Evolutionary conservation across 1,140 invertebrate species (phyloP), one percentile per base, ranked within the genome.

Genomic region (Manduca sexta): DNA sequence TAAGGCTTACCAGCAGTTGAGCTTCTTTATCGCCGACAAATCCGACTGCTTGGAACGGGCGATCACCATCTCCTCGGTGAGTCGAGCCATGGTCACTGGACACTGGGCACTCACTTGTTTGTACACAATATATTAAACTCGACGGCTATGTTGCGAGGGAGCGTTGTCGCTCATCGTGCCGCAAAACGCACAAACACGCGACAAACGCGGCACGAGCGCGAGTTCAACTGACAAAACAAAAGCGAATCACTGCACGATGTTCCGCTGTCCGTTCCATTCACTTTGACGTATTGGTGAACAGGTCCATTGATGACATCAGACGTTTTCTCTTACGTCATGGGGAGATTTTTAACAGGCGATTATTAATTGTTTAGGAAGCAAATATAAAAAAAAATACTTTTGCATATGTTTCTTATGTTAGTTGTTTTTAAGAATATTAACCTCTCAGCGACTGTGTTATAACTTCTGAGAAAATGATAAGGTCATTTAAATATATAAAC

Each of bases 51-150:
- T 93, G n/a, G 94, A 93, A 56, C 95, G 88, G 38, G 94, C 94
- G 71, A 96, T 91, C 64, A 97, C 93, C 93, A 96, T 96, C 86
- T 96, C 94, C 86, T 97, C 94, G 6, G 95, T 96, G 58, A 97
- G 84, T 43, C 90, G 91, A 56, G 93, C 92, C 91, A 94, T 94
- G 38, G 21, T 75, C 49, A 59, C 52, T 55, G n/a, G n/a, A n/a
- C n/a, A n/a, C n/a, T n/a, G n/a, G n/a, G 17, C 68, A 74, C 69
- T 64, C 67, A 71, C 64, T 60, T 52, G 31, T 54, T 45, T 48
- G 29, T 41, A n/a, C 33, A 35, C 33, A 35, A 35, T 11, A 35
- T 35, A 35, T 35, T 12, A 12, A 35, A 34, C 11, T 34, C 1
- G 13, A 11, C 33, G 33, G n/a, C n/a, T n/a, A 35, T 35, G n/a